phyloP scores from a whole-genome alignment of 2,797 vertebrate species.

The Orientallactaga sibirica region DNA sequence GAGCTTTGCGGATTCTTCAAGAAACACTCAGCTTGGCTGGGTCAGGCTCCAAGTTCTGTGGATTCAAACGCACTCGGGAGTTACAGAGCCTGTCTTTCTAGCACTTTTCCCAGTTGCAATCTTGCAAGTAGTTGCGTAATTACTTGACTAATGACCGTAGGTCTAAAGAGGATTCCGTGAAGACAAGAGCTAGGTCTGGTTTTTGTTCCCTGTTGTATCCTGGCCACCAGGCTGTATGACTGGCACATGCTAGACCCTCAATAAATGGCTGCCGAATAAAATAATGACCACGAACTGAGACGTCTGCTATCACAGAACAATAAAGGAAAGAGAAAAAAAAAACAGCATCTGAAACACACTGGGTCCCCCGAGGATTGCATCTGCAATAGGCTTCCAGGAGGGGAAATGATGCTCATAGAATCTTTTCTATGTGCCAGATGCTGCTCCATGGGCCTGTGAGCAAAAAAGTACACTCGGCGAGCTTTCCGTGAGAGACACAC shows the following conservation, averaged over 20 bases:
- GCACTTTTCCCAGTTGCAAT: background rate
- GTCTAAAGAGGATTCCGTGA: background rate
- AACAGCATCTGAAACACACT: background rate
- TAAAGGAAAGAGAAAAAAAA: background rate
- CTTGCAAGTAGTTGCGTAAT: background rate
- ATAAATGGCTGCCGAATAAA: background rate
- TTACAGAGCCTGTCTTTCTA: background rate
- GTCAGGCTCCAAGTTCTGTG: background rate
- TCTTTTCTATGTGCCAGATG: background rate
- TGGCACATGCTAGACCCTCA: background rate
- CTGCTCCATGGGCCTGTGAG: background rate
- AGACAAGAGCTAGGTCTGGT: background rate
- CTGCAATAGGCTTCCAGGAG: background rate
- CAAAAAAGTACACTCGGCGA: background rate
- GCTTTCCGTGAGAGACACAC: background rate
- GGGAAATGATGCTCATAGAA: background rate
- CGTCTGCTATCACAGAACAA: background rate
- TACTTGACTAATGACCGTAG: background rate
- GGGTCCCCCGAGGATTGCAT: background rate
- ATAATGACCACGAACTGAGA: background rate
- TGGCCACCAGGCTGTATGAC: background rate
- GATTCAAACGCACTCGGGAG: background rate
- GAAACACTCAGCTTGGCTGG: constrained; percentile 22
- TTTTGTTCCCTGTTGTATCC: background rate
- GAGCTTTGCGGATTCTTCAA: constrained; percentile 48